Evolutionary conservation across 2,888 invertebrate species (phyloP), one percentile per base, ranked within the genome.

Genomic region (Pristionchus japonicus): DNA sequence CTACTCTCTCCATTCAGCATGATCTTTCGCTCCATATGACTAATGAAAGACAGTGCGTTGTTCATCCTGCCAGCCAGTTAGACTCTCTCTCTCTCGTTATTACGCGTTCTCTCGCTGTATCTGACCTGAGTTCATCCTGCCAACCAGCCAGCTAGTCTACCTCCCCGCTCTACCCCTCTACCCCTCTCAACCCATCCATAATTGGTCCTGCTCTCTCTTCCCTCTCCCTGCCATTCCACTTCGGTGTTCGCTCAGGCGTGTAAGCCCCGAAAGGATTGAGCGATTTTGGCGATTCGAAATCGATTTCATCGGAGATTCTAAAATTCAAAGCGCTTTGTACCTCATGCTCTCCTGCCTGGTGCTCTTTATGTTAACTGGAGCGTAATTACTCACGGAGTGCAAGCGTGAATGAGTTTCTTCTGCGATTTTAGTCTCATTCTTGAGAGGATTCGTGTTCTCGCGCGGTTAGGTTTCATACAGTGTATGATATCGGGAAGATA

Each of bases 71-170:
- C n/a, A n/a, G n/a, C n/a, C n/a, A n/a, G n/a, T n/a, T n/a, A n/a
- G n/a, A n/a, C n/a, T n/a, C n/a, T n/a, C n/a, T n/a, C n/a, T n/a
- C n/a, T n/a, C n/a, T n/a, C n/a, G n/a, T n/a, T n/a, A n/a, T n/a
- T n/a, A n/a, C n/a, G n/a, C n/a, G n/a, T n/a, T n/a, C n/a, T n/a
- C n/a, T n/a, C n/a, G n/a, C n/a, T n/a, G n/a, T n/a, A n/a, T 40
- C 43, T 77, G 43, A 43, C 77, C 70, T 70, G 37, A 37, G 70
- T 70, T 77, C 77, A 43, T 77, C 43, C 74, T 74, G 15, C 31
- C 40, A 40, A 6, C 40, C 47, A 15, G 7, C 77, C 77, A 37
- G 70, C 70, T 64, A 64, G 64, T 64, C 31, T 64, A 64, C 64
- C n/a, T n/a, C n/a, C n/a, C n/a, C n/a, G n/a, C n/a, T n/a, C n/a